Base-by-base conservation (phyloP, 2,888 invertebrate species). In the Drosophila rellima region DNA sequence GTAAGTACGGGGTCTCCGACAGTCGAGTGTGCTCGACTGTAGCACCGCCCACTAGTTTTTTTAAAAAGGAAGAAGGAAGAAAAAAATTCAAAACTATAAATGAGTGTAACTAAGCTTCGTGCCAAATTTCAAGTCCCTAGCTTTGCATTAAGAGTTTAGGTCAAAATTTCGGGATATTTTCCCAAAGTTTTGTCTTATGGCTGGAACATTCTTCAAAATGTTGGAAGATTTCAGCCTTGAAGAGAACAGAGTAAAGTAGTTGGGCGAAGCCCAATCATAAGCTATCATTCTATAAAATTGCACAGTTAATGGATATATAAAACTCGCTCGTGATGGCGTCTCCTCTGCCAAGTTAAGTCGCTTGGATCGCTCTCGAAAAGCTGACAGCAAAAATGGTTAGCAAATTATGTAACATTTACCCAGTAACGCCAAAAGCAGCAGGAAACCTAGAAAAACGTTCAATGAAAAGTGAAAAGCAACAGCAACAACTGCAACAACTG, bases 331-430 rank as follows among this genome's bases (percentile, higher is more conserved):
- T 15, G 13, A 31, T 15, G 2, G 45, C 55, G 15, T 23, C 55
- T 37, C 10, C 45, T 26, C 45, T n/a, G 26, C 44, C 44, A 23
- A 23, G 23, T 23, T 7, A 37, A 20, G 35, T 35, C 44, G 13
- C 17, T 35, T 56, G 35, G 37, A 56, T 56, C 56, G 45, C 56
- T 56, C 56, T 47, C 56, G 11, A 35, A 51, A 70, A 65, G 59
- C 39, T 64, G 63, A 44, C 60, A 37, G 52, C 42, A 54, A 48
- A 70, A 63, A 56, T 65, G 55, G 45, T 47, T 65, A 37, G 69
- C 76, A 65, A 71, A 83, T 90, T 90, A 91, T 90, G 89, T 90
- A 90, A 90, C 91, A 90, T 90, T 90, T 90, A 90, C 90, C 90
- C 82, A 90, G 84, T 90, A 82, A 90, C 88, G 88, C 81, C 78